A percentile compares a stretch with the other conserved stretches of the same genome.
Evolutionary conservation across 1,140 invertebrate species (phyloP).

Genomic region (Drosophila kikkawai): DNA sequence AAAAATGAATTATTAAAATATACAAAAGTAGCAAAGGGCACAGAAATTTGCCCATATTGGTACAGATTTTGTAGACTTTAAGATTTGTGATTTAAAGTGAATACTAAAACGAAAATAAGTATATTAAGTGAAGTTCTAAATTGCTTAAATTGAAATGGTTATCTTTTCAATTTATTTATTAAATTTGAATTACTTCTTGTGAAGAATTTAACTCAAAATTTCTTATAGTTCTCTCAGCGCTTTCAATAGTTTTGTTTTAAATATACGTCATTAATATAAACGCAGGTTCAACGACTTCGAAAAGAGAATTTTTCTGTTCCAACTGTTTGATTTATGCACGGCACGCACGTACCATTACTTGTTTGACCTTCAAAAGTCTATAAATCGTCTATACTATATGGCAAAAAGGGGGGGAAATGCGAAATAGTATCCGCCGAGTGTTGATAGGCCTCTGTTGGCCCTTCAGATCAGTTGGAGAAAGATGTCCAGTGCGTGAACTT

Average conservation of each 20-base stretch:
- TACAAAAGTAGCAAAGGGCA: too few species aligned
- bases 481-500: slow-evolving; percentile 28
- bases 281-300: slow-evolving; percentile 63
- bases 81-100: not conserved
- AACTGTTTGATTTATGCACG: slow-evolving; percentile 53
- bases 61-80: too few species aligned
- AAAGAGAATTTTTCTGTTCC: slow-evolving; percentile 29
- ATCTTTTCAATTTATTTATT: not conserved
- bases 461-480: slow-evolving; percentile 12
- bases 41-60: too few species aligned
- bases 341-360: slow-evolving; percentile 65
- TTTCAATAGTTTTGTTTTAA: slow-evolving; percentile 5
- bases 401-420: slow-evolving; percentile 34
- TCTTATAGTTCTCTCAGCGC: not conserved
- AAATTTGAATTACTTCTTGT: not conserved
- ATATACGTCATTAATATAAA: slow-evolving; percentile 51
- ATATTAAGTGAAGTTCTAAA: not conserved
- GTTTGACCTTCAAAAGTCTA: slow-evolving; percentile 72
- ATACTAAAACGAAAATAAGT: not conserved
- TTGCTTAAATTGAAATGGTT: not conserved
- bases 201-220: not conserved
- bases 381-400: slow-evolving; percentile 29
- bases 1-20: too few species aligned
- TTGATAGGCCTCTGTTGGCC: slow-evolving; percentile 1
- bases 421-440: slow-evolving; percentile 23